Percentiles rank a stretch among this genome's conserved stretches.
These are phyloP conservation scores for Meandrusa payeni DNA, from an alignment of 2,888 invertebrate genomes.

Conservation along the genomic window DNA sequence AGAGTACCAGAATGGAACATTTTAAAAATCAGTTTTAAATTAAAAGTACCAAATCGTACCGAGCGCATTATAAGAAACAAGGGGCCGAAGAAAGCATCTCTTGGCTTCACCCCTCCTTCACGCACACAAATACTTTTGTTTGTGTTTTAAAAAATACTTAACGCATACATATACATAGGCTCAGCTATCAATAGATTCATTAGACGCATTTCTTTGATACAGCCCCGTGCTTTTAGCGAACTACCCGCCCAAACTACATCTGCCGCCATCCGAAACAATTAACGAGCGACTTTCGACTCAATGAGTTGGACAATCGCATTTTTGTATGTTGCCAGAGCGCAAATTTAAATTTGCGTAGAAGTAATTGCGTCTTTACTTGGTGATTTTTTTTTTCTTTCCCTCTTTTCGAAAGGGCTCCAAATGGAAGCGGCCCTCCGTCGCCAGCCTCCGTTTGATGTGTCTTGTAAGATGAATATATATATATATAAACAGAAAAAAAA, in stretches of 20 bases:
- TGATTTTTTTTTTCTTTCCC: constrained; percentile 59
- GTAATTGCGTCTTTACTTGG: constrained; percentile 74
- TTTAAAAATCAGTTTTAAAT: too few relatives aligned
- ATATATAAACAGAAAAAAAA: constrained; percentile 24
- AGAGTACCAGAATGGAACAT: too few relatives aligned
- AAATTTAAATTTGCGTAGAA: constrained; percentile 47
- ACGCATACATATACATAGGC: constrained; percentile 55
- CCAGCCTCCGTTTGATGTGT: constrained; percentile 46
- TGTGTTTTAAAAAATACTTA: constrained; percentile 64
- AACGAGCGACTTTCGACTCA: constrained; percentile 42
- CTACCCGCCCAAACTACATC: constrained; percentile 40
- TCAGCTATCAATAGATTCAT: constrained; percentile 77
- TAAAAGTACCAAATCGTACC: constrained; percentile 43
- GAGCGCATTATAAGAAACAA: constrained; percentile 63
- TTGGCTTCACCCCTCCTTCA: constrained; percentile 69
- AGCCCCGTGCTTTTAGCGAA: constrained; percentile 67
- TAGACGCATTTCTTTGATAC: constrained; percentile 79
- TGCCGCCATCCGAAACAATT: constrained; percentile 28
- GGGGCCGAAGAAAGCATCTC: constrained; percentile 78
- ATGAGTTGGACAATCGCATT: constrained; percentile 14
- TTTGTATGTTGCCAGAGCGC: constrained; percentile 20
- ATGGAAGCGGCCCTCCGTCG: constrained; percentile 41
- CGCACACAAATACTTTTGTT: constrained; percentile 50
- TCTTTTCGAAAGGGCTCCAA: constrained; percentile 50
- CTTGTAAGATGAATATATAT: constrained; percentile 46